Evolutionary conservation across 2,113 vertebrate genomes (phyloP).

Genomic region (Halcyon malimbica): DNA sequence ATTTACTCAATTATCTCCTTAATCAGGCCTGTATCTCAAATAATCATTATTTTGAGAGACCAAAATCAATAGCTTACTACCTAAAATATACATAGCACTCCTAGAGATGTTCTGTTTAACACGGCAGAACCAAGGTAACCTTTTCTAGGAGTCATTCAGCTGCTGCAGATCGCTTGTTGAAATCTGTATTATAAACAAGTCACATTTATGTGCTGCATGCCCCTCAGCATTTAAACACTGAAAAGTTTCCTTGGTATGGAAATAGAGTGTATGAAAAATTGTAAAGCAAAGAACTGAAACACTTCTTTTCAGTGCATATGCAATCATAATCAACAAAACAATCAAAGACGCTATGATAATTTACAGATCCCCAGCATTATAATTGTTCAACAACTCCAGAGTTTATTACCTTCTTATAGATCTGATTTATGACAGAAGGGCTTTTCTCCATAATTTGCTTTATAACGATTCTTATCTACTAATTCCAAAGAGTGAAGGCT

Average conservation of each 20-base stretch:
- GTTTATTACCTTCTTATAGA: neutral
- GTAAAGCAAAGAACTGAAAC: neutral
- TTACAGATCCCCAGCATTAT: neutral
- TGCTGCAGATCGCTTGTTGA: neutral
- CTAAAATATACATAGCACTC: neutral
- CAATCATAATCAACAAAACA: neutral
- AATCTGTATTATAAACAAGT: neutral
- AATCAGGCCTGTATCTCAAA: neutral
- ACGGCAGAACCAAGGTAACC: neutral
- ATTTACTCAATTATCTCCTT: neutral
- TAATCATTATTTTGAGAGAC: neutral
- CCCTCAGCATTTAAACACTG: neutral
- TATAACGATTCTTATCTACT: neutral
- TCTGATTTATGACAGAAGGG: neutral
- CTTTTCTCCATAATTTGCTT: neutral
- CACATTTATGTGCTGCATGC: neutral
- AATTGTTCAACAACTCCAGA: neutral
- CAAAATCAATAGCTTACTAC: neutral
- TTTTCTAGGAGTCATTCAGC: neutral
- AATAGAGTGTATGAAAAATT: neutral
- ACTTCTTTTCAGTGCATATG: neutral
- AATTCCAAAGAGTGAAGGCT: neutral
- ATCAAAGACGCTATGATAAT: neutral
- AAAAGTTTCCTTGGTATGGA: neutral
- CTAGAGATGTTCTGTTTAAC: neutral